phyloP scores from a whole-genome alignment of 2,888 invertebrate genomes.

The Lydus trimaculatus region DNA sequence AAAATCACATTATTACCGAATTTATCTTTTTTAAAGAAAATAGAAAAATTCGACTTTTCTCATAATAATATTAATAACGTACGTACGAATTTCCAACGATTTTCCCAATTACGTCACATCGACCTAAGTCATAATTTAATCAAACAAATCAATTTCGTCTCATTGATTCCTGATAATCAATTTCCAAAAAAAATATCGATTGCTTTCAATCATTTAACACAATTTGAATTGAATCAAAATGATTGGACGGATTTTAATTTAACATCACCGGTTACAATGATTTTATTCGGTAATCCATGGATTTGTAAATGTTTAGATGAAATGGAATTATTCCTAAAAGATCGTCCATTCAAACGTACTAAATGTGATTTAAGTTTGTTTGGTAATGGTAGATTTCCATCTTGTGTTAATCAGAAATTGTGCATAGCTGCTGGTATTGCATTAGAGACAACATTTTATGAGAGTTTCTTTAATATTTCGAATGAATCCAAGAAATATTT shows the following conservation, averaged over 20 bases:
- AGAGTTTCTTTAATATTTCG: background rate
- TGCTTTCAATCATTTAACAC: conserved; percentile 17
- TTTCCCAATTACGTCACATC: background rate
- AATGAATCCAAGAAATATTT: background rate
- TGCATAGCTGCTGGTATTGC: no score
- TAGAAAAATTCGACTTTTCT: conserved; percentile 17
- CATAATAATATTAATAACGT: conserved; percentile 18
- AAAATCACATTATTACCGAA: conserved; percentile 10
- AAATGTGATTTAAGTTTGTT: conserved; percentile 16
- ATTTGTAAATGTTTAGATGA: conserved; percentile 20
- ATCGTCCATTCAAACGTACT: conserved; percentile 6
- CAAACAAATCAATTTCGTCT: background rate
- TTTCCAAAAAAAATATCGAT: conserved; percentile 12
- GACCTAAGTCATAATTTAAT: conserved; percentile 17
- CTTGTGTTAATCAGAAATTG: conserved; percentile 17
- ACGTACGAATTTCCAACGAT: background rate
- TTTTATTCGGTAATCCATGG: conserved; percentile 22
- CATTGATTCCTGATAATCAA: background rate
- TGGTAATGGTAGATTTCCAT: conserved; percentile 12
- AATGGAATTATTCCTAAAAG: background rate
- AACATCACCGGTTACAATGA: conserved; percentile 12
- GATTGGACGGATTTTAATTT: background rate
- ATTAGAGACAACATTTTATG: background rate
- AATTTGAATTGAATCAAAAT: conserved; percentile 3
- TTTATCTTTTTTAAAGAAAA: background rate